Base-by-base conservation (phyloP, 1,140 invertebrate species). In the Trichonephila clavata region DNA sequence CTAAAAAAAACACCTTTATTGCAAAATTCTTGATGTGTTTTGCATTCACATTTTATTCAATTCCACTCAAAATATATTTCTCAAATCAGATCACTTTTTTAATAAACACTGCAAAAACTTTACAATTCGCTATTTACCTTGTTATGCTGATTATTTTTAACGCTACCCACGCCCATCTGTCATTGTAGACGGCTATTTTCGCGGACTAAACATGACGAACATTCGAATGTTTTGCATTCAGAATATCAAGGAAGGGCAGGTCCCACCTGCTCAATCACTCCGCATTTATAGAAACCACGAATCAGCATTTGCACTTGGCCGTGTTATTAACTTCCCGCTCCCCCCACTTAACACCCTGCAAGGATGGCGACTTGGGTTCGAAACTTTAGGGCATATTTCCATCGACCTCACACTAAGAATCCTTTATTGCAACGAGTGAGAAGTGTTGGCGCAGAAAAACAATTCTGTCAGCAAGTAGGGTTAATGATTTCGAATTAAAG, bases 271-370 rank as follows among this genome's bases (percentile, higher is more conserved):
- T 83, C 81, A 83, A 83, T 83, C 81, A 83, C 24, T 63, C 86
- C 21, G 24, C 59, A 61, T 63, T 63, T 87, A 20, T 63, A 39
- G 61, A 87, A 63, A 61, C 86, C 60, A 16, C 59, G 24, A 87
- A 87, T 87, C 86, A 87, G 86, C 86, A 63, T 87, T 87, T 87
- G 61, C 86, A 63, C 86, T 87, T 87, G 86, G 24, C 86, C 32
- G 27, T 87, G 86, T 87, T 87, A 87, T 87, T 87, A 87, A 63
- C 83, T 57, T 84, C 43, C n/a, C 14, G 13, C 10, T n/a, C 57
- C 18, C 68, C 27, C 27, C 16, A 27, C 39, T 77, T 27, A 14
- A 24, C 14, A 24, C 71, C 71, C 27, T 77, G 24, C 71, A 63
- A 63, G 61, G 61, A 63, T 21, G 21, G 61, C 61, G 21, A 63